phyloP scores from a whole-genome alignment of 2,113 vertebrate species.

The Gallinago undulata region DNA sequence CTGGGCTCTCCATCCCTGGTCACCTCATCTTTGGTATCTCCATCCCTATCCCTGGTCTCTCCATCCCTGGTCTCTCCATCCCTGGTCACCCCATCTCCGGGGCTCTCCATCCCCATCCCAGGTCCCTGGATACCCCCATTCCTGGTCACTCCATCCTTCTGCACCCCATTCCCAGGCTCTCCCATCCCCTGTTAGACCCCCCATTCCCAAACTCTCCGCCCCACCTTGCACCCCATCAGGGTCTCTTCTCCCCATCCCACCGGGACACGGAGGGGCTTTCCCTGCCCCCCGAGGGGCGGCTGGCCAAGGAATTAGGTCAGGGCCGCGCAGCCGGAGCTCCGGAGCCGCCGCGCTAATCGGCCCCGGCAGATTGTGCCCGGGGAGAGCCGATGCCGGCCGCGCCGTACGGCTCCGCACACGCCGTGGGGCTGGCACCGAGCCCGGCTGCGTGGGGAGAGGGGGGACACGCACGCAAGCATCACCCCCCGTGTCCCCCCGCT shows the following conservation, averaged over 20 bases:
- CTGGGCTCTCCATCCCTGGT: not conserved
- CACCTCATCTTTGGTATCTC: too few relatives aligned
- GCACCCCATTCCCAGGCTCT: not conserved
- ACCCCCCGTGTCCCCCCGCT: fast-evolving
- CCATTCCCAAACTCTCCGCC: too few relatives aligned
- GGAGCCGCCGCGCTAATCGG: not conserved
- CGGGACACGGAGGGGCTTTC: not conserved
- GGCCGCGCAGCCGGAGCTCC: not conserved
- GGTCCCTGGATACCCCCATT: too few relatives aligned
- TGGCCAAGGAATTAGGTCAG: constrained; percentile 62
- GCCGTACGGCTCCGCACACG: not conserved
- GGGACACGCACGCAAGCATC: not conserved
- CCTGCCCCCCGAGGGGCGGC: not conserved
- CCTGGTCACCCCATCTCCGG: too few relatives aligned
- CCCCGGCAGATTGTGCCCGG: not conserved
- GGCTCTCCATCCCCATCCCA: not conserved
- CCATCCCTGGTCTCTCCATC: not conserved
- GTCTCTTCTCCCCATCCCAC: fast-evolving
- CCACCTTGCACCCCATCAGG: not conserved
- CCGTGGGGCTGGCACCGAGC: not conserved
- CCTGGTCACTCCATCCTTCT: too few relatives aligned
- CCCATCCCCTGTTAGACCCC: not conserved
- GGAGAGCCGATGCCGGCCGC: not conserved
- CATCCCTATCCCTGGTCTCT: too few relatives aligned
- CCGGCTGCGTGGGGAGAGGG: not conserved